phyloP scores from a whole-genome alignment of 1,140 invertebrate genomes.

The Octopus sinensis region DNA sequence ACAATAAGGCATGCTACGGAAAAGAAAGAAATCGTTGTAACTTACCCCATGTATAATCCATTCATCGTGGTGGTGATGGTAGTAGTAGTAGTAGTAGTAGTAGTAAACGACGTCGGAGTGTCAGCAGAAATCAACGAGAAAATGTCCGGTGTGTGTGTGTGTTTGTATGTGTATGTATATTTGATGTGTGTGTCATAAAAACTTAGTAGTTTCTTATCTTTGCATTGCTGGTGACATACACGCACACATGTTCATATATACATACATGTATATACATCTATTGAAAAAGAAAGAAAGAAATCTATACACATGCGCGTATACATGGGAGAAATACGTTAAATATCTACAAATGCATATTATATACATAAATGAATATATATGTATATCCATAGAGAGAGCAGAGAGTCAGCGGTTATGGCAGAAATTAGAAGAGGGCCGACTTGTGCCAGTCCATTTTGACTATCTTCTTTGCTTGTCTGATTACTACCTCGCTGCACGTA shows the following conservation, averaged over 20 bases:
- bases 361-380: too few species aligned
- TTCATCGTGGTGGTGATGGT: constrained; percentile 10
- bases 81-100: neutral
- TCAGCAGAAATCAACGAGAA: neutral
- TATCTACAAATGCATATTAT: too few species aligned
- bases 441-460: constrained; percentile 14
- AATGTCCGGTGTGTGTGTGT: neutral
- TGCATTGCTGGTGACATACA: too few species aligned
- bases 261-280: too few species aligned
- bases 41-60: constrained; percentile 18
- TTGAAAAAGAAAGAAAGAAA: too few species aligned
- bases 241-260: too few species aligned
- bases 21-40: neutral
- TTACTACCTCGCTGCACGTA: neutral
- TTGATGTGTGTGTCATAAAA: neutral
- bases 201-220: constrained; percentile 16
- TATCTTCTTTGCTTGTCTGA: neutral
- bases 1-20: neutral
- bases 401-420: neutral
- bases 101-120: neutral
- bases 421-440: neutral
- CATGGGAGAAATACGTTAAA: too few species aligned
- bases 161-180: neutral
- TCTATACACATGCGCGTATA: too few species aligned
- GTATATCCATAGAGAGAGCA: too few species aligned